Conservation (phyloP, 2,797 vertebrate genomes). For the Falco biarmicus region DNA sequence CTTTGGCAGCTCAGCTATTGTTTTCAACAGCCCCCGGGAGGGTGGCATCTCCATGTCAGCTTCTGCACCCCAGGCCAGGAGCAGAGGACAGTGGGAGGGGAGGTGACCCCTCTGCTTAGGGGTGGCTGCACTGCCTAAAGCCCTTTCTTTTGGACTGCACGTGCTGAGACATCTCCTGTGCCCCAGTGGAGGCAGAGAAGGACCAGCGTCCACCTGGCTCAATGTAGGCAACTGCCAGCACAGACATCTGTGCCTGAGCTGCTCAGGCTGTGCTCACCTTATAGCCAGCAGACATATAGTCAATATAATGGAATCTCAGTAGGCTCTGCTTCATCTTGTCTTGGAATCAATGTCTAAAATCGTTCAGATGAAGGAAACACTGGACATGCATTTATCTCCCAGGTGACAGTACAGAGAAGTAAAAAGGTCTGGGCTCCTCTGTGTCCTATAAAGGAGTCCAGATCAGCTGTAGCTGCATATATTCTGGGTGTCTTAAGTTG, state of each 20-base stretch:
- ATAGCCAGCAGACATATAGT: background rate
- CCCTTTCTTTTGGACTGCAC: background rate
- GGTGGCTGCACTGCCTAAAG: background rate
- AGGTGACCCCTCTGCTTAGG: background rate
- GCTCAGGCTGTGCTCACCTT: background rate
- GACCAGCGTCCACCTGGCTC: background rate
- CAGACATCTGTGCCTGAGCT: rapidly evolving
- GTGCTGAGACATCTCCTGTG: background rate
- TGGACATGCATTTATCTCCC: background rate
- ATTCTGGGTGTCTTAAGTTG: background rate
- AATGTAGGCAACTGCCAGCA: rapidly evolving
- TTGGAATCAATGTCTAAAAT: background rate
- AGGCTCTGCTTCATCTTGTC: background rate
- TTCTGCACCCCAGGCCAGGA: background rate
- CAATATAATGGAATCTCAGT: background rate
- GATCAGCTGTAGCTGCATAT: background rate
- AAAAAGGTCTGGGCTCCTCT: background rate
- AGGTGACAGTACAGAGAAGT: background rate
- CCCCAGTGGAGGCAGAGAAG: background rate
- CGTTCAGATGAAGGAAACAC: background rate
- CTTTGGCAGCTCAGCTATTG: background rate
- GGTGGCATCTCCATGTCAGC: rapidly evolving
- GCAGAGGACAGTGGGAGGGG: background rate
- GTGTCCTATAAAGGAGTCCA: background rate
- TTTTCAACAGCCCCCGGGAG: background rate